Evolutionary conservation across 2,113 vertebrate species (phyloP), one percentile per base, ranked within the genome.

Genomic region (Zapus hudsonius): DNA sequence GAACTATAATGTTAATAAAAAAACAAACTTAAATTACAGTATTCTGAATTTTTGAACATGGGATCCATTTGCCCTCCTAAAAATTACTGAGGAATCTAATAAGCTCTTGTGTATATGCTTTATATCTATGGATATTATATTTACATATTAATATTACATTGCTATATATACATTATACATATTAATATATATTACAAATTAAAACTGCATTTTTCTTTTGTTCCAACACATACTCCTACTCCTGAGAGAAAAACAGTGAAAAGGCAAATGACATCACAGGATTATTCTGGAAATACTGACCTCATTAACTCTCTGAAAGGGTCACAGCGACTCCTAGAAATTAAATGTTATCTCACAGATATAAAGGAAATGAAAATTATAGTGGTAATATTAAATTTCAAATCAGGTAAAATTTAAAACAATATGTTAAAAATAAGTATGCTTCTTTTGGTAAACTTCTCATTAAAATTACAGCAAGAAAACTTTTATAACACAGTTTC

Each of bases 1-100:
- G 29, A 74, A 55, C 67, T n/a, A 69, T 11, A 74, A 36, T 13
- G 33, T 52, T 81, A 78, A n/a, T 64, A 27, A 81, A n/a, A 66
- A 87, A 72, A 73, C 52, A 47, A 91, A 91, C 73, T 63, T 79
- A 47, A 36, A 59, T 67, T 74, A 69, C 81, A 91, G 40, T 29
- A 33, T 0, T 84, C 59, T 64, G 31, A 40, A 3, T 12, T 64
- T 81, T 82, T 87, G 31, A 66, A 57, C 15, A 86, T 16, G 76
- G 36, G 2, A 57, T 44, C 5, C 61, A 15, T n/a, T 81, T 33
- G 61, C 2, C 0, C 2, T 90, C 42, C 72, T 38, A 87, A 90
- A 93, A 33, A 52, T 87, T 42, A 57, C 13, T 40, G 11, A 52
- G 33, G 25, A 36, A 19, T 38, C 78, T 29, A 80, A 59, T 83